Base-by-base conservation (phyloP, 2,888 invertebrate genomes). In the Drosophila infuscata region DNA sequence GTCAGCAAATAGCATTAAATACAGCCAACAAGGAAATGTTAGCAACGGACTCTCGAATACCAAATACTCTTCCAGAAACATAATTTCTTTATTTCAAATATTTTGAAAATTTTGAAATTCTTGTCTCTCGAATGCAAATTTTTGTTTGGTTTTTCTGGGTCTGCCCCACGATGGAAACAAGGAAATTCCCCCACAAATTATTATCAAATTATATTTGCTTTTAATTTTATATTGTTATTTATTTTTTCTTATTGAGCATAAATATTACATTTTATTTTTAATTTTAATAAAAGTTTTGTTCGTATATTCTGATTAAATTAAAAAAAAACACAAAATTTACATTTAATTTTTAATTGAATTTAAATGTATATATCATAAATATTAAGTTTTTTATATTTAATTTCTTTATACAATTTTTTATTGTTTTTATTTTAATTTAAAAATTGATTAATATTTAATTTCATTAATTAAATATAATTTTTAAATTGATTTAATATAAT, bases 1-100 rank as follows among this genome's bases (percentile, higher is more conserved):
- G 89, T 85, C 65, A 36, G 66, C 32, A n/a, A 35, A 56, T 49
- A 51, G 49, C 38, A 49, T 36, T 36, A 51, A 51, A 36, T 51
- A 59, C 20, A 71, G 25, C 51, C 35, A 60, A 41, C 11, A 38
- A 20, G 17, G 20, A 11, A 11, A 17, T 11, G 36, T 8, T 25
- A 4, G 4, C 7, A n/a, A n/a, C 30, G 32, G 20, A 25, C 17
- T 9, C 4, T 20, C 48, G 48, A 48, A 49, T 20, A 48, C 30
- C 25, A 41, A 49, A 51, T 51, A 43, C 71, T 33, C 41, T 71
- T 6, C n/a, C 49, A 41, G 56, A 41, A 30, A n/a, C 2, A n/a
- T 8, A 8, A 15, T 4, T 46, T 15, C 4, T 46, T 25, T 36
- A 54, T 17, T 54, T 17, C 5, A 9, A 33, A 15, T 1, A 25